Evolutionary conservation across 37 sponge, comb jelly and placozoan species (phyloP).

Genomic region (Beroe ovata): DNA sequence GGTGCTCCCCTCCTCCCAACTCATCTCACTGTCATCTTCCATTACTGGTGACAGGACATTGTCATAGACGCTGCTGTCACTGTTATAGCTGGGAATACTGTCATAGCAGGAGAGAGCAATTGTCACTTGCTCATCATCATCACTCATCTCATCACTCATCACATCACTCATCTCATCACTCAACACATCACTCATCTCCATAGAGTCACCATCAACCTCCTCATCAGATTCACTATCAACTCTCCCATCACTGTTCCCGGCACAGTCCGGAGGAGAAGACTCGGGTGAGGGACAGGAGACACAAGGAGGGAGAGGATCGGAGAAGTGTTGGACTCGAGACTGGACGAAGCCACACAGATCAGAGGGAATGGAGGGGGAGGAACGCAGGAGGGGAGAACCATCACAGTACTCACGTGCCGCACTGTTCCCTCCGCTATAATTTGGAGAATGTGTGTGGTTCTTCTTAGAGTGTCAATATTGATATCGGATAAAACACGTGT

Average conservation of each 20-base stretch:
- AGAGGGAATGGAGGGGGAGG: neutral
- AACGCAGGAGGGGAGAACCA: neutral
- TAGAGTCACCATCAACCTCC: too few relatives aligned
- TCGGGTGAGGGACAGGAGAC: neutral
- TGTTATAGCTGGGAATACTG: neutral
- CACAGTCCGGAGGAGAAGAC: too few relatives aligned
- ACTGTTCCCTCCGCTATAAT: too few relatives aligned
- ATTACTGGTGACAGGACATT: neutral
- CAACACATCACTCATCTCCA: too few relatives aligned
- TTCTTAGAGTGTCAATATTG: too few relatives aligned
- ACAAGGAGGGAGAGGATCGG: neutral
- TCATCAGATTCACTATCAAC: too few relatives aligned
- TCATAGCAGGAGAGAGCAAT: slow-evolving; percentile 1
- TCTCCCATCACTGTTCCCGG: too few relatives aligned
- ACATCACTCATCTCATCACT: too few relatives aligned
- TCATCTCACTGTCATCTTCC: too few relatives aligned
- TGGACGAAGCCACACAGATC: slow-evolving; percentile 6
- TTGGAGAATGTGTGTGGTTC: too few relatives aligned
- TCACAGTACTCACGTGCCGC: neutral
- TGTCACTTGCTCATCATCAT: neutral
- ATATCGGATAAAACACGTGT: too few relatives aligned
- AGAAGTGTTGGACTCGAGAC: neutral
- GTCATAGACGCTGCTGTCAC: neutral
- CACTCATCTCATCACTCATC: too few relatives aligned
- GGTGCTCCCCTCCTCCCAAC: neutral